phyloP scores from a whole-genome alignment of 2,888 invertebrate species.

The Sminthurides aquaticus region DNA sequence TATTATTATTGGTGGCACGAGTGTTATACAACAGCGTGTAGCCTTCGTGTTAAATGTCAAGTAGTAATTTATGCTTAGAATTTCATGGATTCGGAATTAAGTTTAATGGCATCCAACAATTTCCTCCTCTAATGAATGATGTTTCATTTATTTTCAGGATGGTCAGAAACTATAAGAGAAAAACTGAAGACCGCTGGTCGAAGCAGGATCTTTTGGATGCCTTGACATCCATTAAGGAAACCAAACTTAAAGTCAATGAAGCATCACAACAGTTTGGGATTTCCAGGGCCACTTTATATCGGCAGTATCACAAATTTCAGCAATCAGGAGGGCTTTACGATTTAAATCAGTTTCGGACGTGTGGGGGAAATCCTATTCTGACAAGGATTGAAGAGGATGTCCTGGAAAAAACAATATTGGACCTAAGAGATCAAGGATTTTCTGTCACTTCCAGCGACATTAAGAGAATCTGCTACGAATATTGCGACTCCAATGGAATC shows the following conservation, averaged over 20 bases:
- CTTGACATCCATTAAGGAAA: constrained; percentile 37
- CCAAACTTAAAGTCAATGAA: constrained; percentile 39
- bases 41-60: too few relatives aligned
- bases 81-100: too few relatives aligned
- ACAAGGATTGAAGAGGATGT: constrained; percentile 42
- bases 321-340: constrained; percentile 37
- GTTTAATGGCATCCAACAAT: too few relatives aligned
- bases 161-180: constrained; percentile 42
- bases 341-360: constrained; percentile 38
- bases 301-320: constrained; percentile 40
- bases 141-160: constrained; percentile 22
- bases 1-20: too few relatives aligned
- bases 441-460: constrained; percentile 40
- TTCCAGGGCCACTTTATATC: constrained; percentile 41
- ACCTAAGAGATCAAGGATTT: constrained; percentile 41
- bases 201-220: constrained; percentile 42
- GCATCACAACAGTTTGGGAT: constrained; percentile 39
- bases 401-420: constrained; percentile 41
- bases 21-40: too few relatives aligned
- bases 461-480: constrained; percentile 42
- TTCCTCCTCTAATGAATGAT: too few relatives aligned
- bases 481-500: constrained; percentile 42
- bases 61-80: too few relatives aligned
- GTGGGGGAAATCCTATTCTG: constrained; percentile 42
- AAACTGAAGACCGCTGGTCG: constrained; percentile 42